phyloP scores from a whole-genome alignment of 2,888 invertebrate genomes.

The Amphimallon solstitiale region DNA sequence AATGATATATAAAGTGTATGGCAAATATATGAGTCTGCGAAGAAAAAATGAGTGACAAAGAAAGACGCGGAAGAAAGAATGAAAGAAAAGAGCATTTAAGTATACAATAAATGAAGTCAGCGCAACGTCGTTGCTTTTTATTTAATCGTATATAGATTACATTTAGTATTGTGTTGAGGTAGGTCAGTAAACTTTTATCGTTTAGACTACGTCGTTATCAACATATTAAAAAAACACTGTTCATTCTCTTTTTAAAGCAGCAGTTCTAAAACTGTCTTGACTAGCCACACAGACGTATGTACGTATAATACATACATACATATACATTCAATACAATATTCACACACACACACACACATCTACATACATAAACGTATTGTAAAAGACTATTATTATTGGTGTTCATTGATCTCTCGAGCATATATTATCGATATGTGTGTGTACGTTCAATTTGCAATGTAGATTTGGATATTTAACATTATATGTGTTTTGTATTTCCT shows the following conservation, averaged over 20 bases:
- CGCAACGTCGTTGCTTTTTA: conserved; percentile 14
- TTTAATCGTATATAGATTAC: conserved; percentile 43
- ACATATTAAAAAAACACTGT: conserved; percentile 5
- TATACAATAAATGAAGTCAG: background rate
- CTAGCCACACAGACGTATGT: background rate
- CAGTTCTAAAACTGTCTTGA: conserved; percentile 8
- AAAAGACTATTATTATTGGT: background rate
- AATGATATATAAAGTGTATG: no score
- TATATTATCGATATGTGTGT: background rate
- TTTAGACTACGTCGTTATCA: conserved; percentile 29
- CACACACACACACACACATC: no score
- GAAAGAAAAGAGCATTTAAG: background rate
- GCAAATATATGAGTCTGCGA: no score
- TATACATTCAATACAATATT: no score
- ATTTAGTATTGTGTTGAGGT: conserved; percentile 47
- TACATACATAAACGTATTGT: no score
- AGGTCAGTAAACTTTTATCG: conserved; percentile 62
- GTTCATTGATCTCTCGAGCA: background rate
- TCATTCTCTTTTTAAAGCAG: conserved; percentile 2
- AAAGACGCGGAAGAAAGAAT: background rate
- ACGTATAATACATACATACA: no score
- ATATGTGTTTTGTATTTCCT: background rate
- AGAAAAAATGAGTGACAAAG: no score
- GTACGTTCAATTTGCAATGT: background rate
- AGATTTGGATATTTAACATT: background rate